Conservation (phyloP, 2,113 vertebrate genomes). For the Notarius quadriscutis region DNA sequence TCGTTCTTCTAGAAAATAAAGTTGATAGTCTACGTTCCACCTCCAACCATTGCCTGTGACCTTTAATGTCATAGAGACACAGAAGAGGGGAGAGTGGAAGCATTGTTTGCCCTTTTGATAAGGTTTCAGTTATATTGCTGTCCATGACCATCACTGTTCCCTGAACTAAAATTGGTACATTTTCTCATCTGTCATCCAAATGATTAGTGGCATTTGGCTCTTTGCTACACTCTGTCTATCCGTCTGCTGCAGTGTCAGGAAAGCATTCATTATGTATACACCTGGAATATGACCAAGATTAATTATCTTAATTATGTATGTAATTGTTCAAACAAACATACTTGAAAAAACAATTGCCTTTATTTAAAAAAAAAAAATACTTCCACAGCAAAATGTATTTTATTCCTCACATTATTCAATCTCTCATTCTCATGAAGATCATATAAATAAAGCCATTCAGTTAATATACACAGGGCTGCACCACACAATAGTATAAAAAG, state of each 20-base stretch:
- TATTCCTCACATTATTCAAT: conserved; percentile 37
- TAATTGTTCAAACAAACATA: background rate
- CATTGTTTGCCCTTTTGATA: conserved; percentile 47
- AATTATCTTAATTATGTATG: background rate
- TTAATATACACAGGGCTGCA: background rate
- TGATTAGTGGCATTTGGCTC: conserved; percentile 50
- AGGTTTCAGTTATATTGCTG: conserved; percentile 66
- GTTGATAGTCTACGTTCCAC: too few relatives aligned
- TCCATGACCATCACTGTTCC: conserved; percentile 63
- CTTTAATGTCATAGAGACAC: background rate
- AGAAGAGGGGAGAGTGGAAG: conserved; percentile 6
- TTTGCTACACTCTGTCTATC: conserved; percentile 1
- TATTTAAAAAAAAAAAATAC: conserved; percentile 46
- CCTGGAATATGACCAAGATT: background rate
- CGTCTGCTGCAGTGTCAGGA: background rate
- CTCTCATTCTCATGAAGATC: background rate
- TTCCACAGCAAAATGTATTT: conserved; percentile 13
- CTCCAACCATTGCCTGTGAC: too few relatives aligned
- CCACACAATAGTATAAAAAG: background rate
- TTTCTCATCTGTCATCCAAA: conserved; percentile 68
- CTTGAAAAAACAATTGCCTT: conserved; percentile 9
- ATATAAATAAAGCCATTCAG: conserved; percentile 9
- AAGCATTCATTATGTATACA: conserved; percentile 5
- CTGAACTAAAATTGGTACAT: conserved; percentile 64
- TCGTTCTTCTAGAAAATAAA: too few relatives aligned